Conservation (phyloP, 2,113 vertebrate genomes). For the Sinocyclocheilus anophthalmus region DNA sequence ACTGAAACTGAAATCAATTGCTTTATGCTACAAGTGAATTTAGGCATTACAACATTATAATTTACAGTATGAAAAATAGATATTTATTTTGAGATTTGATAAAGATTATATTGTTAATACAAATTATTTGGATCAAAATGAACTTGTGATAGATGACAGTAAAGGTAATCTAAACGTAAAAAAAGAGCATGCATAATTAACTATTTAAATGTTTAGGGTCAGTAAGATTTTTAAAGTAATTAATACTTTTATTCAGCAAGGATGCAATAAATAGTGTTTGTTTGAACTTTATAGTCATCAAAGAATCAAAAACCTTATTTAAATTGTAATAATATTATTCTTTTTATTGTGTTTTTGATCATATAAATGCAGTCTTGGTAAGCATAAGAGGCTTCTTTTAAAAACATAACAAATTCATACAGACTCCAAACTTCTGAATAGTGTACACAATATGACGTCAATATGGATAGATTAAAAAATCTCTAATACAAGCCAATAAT, state of each 20-base stretch:
- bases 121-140: background rate
- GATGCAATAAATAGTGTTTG: background rate
- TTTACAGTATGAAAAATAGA: background rate
- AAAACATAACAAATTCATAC: background rate
- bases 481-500: background rate
- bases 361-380: background rate
- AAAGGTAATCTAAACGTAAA: too few relatives aligned
- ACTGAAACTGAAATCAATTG: background rate
- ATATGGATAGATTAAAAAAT: background rate
- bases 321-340: background rate
- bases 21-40: background rate
- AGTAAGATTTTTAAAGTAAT: background rate
- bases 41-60: background rate
- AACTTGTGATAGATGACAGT: too few relatives aligned
- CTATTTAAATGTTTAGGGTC: too few relatives aligned
- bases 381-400: background rate
- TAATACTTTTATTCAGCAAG: background rate
- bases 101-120: background rate
- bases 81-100: background rate
- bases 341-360: background rate
- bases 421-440: background rate
- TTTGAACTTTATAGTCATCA: background rate
- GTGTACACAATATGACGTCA: background rate
- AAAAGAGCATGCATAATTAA: too few relatives aligned
- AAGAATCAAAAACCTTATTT: background rate